Evolutionary conservation across 2,888 invertebrate species (phyloP).

Genomic region (Melitaea athalia): DNA sequence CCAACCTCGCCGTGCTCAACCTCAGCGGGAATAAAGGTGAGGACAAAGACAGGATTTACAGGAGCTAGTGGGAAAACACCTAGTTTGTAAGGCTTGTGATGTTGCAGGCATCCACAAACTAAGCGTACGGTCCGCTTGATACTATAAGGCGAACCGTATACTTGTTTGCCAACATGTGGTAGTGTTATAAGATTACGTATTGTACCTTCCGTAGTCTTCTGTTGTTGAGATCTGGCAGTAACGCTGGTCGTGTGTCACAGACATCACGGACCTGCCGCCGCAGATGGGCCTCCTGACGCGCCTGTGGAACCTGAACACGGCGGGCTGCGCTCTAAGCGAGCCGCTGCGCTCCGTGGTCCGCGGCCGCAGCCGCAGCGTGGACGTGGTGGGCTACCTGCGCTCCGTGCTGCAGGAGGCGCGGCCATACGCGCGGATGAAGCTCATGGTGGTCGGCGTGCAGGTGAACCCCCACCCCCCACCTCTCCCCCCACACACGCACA

Average conservation of each 20-base stretch:
- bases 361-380: slow-evolving; percentile 97
- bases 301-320: slow-evolving; percentile 97
- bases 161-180: no score
- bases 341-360: slow-evolving; percentile 95
- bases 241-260: slow-evolving; percentile 57
- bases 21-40: slow-evolving; percentile 90
- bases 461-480: slow-evolving; percentile 40
- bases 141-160: no score
- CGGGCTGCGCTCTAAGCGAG: slow-evolving; percentile 93
- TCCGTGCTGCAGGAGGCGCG: slow-evolving; percentile 92
- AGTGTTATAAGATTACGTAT: no score
- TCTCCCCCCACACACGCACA: neutral
- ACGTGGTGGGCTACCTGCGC: slow-evolving; percentile 95
- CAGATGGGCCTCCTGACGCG: slow-evolving; percentile 96
- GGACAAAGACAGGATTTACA: neutral
- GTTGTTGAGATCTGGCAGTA: no score
- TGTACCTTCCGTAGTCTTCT: no score
- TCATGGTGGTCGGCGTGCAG: slow-evolving; percentile 97
- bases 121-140: no score
- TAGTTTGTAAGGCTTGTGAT: no score
- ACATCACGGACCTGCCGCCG: slow-evolving; percentile 93
- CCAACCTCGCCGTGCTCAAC: slow-evolving; percentile 95
- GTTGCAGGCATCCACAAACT: no score
- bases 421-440: slow-evolving; percentile 96
- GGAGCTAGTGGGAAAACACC: no score